These are phyloP conservation scores for Balearica regulorum DNA, from an alignment of 2,797 vertebrate genomes.

Conservation along the genomic window DNA sequence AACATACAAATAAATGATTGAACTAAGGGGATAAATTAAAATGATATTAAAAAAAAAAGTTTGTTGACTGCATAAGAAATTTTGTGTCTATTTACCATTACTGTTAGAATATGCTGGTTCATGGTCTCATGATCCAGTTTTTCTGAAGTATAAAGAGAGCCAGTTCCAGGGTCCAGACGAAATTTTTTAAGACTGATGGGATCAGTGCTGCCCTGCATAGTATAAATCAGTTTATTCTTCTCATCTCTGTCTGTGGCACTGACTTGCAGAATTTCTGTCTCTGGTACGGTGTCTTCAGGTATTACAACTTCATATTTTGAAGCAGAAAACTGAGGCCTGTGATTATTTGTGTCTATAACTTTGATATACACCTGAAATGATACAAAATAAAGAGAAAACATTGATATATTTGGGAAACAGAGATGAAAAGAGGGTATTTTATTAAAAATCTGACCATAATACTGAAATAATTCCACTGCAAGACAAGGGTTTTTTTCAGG, in stretches of 20 bases:
- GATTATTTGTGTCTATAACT: slow-evolving; percentile 98
- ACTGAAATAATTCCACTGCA: not conserved
- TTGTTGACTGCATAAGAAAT: not conserved
- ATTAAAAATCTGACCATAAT: not conserved
- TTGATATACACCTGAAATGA: slow-evolving; percentile 88
- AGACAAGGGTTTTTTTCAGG: not conserved
- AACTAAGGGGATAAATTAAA: not conserved
- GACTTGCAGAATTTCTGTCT: slow-evolving; percentile 89
- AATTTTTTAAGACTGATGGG: slow-evolving; percentile 94
- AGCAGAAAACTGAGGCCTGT: slow-evolving; percentile 91
- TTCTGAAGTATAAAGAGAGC: slow-evolving; percentile 86
- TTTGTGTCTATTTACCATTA: slow-evolving; percentile 83
- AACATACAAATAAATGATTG: not conserved
- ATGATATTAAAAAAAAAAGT: not conserved
- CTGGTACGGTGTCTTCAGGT: slow-evolving; percentile 85
- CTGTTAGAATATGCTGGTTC: slow-evolving; percentile 88
- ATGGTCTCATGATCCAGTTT: slow-evolving; percentile 91
- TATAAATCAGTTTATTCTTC: slow-evolving; percentile 97
- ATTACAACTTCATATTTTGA: slow-evolving; percentile 86
- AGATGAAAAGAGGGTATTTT: not conserved
- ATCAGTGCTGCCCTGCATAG: slow-evolving; percentile 92
- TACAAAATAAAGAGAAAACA: not conserved
- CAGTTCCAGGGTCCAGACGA: slow-evolving; percentile 90
- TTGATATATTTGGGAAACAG: not conserved
- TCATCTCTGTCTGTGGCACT: slow-evolving; percentile 90